phyloP scores from a whole-genome alignment of 2,113 vertebrate genomes.

The Equus przewalskii region DNA sequence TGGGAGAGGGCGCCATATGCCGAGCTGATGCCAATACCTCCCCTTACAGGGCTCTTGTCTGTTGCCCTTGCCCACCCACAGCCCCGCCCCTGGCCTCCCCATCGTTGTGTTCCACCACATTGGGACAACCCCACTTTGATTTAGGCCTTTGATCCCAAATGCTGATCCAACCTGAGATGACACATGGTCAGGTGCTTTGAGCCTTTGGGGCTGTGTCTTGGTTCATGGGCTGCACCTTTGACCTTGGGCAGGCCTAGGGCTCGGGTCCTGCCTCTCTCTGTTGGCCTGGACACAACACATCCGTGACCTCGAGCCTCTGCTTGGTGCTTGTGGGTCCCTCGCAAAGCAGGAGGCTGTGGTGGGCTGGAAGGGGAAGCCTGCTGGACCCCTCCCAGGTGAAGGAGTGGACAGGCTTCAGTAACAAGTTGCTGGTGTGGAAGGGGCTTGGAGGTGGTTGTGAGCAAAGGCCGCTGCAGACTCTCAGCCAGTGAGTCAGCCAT shows the following conservation, averaged over 20 bases:
- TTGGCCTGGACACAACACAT: background rate
- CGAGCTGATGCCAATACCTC: no score
- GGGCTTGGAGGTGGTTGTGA: background rate
- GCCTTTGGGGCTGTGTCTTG: background rate
- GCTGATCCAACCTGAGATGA: background rate
- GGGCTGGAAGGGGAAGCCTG: background rate
- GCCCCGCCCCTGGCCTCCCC: background rate
- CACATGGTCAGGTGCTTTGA: background rate
- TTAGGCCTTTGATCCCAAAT: background rate
- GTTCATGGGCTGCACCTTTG: background rate
- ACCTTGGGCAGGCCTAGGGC: background rate
- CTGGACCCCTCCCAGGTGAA: background rate
- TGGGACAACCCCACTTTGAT: background rate
- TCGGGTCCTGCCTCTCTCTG: background rate
- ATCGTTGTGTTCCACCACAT: fast-evolving
- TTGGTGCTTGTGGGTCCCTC: background rate
- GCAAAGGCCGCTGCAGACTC: background rate
- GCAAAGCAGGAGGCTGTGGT: background rate
- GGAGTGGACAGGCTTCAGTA: background rate
- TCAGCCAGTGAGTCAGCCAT: fast-evolving
- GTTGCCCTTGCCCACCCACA: background rate
- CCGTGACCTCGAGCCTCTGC: background rate
- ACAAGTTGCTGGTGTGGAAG: background rate
- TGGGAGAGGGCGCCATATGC: fast-evolving
- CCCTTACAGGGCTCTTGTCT: background rate